These are phyloP conservation scores for Gryon sp. DNA, from an alignment of 1,140 invertebrate species.

Conservation along the genomic window DNA sequence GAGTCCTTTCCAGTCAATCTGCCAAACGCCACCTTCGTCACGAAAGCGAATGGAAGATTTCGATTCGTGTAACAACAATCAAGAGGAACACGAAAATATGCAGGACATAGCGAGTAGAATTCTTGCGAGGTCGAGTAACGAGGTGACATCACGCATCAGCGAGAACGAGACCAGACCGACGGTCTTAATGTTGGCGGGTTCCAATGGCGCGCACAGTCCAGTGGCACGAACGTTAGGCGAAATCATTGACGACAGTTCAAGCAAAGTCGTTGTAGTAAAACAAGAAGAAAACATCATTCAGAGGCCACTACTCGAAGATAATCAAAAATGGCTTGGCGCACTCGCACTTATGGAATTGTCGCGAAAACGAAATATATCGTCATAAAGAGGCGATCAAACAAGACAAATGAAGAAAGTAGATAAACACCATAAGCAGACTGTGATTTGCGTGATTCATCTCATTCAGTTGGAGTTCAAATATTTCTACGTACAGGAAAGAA, in stretches of 20 bases:
- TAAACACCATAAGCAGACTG: constrained; percentile 75
- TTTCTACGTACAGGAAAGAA: too few species aligned
- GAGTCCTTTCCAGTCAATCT: not conserved
- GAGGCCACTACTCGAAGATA: constrained; percentile 73
- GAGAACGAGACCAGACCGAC: constrained; percentile 81
- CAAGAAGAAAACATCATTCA: constrained; percentile 68
- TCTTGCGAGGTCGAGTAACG: not conserved
- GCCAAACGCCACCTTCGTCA: constrained; percentile 9
- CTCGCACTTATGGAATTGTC: constrained; percentile 85
- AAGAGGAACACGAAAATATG: constrained; percentile 15
- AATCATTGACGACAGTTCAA: constrained; percentile 32
- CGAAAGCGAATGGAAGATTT: constrained; percentile 2
- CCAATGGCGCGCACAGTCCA: constrained; percentile 58
- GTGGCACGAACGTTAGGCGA: constrained; percentile 16
- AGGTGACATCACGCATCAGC: constrained; percentile 36
- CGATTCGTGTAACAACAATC: constrained; percentile 11
- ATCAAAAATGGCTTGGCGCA: constrained; percentile 82
- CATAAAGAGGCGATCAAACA: constrained; percentile 46
- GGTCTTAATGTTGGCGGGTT: constrained; percentile 80
- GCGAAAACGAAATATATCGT: constrained; percentile 74
- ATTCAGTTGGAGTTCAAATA: constrained; percentile 17
- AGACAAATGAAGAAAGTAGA: constrained; percentile 51
- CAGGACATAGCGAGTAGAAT: constrained; percentile 4
- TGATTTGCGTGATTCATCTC: constrained; percentile 68
- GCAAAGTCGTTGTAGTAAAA: constrained; percentile 69